A percentile compares a stretch with the other conserved stretches of the same genome.
phyloP scores from a whole-genome alignment of 2,888 invertebrate species.

The Apantesis nais region DNA sequence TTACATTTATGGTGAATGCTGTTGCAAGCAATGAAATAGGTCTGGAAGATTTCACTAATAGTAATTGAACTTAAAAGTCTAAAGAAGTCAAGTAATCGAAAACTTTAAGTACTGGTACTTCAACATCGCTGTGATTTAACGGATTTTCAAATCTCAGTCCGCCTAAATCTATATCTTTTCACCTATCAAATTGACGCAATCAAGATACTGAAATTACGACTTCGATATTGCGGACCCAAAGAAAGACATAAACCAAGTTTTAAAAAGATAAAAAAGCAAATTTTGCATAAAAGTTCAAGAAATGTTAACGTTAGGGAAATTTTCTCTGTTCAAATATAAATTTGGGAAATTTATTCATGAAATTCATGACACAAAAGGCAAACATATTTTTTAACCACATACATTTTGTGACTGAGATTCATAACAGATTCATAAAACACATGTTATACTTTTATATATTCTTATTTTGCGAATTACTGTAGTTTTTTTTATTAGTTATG shows the following conservation, averaged over 20 bases:
- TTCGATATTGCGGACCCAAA: not conserved
- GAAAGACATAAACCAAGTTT: not conserved
- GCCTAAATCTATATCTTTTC: not conserved
- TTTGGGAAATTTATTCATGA: constrained; percentile 1
- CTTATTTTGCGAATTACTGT: not conserved
- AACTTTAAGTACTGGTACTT: no score
- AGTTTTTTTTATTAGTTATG: not conserved
- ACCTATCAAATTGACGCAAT: not conserved
- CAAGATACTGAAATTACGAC: not conserved
- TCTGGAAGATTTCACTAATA: no score
- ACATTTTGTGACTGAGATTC: not conserved
- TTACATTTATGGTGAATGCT: no score
- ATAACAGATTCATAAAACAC: not conserved
- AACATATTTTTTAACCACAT: not conserved
- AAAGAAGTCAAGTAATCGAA: no score
- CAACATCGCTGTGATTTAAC: no score
- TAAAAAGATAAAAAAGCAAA: not conserved
- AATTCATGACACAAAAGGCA: not conserved
- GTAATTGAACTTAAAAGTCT: not conserved
- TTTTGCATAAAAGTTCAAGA: not conserved
- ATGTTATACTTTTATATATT: not conserved
- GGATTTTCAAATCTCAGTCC: no score
- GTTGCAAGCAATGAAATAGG: no score
- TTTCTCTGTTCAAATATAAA: not conserved
- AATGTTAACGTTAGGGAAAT: not conserved